Evolutionary conservation across 2,888 invertebrate species (phyloP).

Genomic region (Philaethria dido): DNA sequence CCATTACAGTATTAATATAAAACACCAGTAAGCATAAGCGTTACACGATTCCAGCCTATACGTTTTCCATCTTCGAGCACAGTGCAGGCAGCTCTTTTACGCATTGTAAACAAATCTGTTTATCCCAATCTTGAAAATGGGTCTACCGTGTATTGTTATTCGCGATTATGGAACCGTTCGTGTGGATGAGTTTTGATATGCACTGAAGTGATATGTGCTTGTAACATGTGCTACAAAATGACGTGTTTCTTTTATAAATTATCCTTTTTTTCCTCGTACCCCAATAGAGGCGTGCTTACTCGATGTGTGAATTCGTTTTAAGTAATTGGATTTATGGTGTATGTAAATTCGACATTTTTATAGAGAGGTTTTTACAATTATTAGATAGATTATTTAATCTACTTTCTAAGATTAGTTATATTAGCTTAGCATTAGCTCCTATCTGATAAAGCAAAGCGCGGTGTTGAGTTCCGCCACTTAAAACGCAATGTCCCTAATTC

Average conservation of each 20-base stretch:
- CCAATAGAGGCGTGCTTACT: neutral
- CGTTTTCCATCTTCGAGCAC: constrained; percentile 9
- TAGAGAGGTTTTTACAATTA: too few species aligned
- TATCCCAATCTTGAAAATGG: constrained; percentile 41
- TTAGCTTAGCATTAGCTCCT: too few species aligned
- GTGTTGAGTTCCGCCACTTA: too few species aligned
- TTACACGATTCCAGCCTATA: neutral
- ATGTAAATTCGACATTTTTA: neutral
- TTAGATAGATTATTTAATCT: too few species aligned
- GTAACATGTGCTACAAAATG: constrained; percentile 21
- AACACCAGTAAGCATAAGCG: constrained; percentile 1
- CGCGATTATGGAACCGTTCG: constrained; percentile 35
- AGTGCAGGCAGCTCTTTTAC: constrained; percentile 13
- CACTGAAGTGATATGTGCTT: constrained; percentile 30
- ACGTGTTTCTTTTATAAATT: constrained; percentile 14
- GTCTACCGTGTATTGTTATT: constrained; percentile 37
- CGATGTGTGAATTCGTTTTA: neutral
- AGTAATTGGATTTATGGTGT: neutral
- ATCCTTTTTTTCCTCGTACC: neutral
- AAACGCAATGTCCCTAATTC: too few species aligned
- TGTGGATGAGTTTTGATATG: constrained; percentile 37
- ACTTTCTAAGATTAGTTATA: too few species aligned
- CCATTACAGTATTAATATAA: constrained; percentile 7
- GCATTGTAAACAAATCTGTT: constrained; percentile 51
- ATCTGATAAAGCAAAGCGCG: too few species aligned